Percentiles rank a stretch among this genome's conserved stretches.
These are phyloP conservation scores for Parnassius mnemosyne DNA, from an alignment of 2,888 invertebrate species.

Conservation along the genomic window DNA sequence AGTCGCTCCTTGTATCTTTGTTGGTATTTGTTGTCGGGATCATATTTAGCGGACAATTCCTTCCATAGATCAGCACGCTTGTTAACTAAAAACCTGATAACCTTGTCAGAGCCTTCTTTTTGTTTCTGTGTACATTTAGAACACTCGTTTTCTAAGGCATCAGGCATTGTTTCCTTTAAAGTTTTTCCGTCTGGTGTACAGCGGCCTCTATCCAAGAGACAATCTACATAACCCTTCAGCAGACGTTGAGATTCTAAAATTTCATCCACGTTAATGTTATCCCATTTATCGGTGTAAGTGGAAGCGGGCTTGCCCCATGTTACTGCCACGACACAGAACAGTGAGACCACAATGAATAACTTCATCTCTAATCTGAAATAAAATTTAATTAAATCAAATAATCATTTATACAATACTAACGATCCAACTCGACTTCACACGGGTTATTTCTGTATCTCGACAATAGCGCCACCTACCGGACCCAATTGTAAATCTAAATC, in stretches of 20 bases:
- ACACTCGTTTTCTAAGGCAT: conserved; percentile 86
- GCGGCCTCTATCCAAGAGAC: conserved; percentile 82
- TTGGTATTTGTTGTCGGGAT: conserved; percentile 84
- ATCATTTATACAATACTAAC: neutral
- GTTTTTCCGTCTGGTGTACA: conserved; percentile 86
- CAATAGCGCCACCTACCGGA: too few relatives aligned
- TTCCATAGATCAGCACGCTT: conserved; percentile 85
- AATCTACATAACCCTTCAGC: conserved; percentile 84
- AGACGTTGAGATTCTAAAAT: conserved; percentile 84
- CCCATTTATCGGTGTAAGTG: conserved; percentile 85
- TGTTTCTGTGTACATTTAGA: conserved; percentile 84
- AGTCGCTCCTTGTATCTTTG: conserved; percentile 81
- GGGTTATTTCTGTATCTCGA: too few relatives aligned
- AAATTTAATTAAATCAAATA: conserved; percentile 2
- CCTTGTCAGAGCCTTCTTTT: conserved; percentile 79
- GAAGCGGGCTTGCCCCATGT: conserved; percentile 60
- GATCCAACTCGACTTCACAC: too few relatives aligned
- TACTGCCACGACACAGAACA: conserved; percentile 57
- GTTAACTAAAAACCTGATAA: conserved; percentile 84
- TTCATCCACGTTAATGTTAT: conserved; percentile 84
- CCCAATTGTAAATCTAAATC: too few relatives aligned
- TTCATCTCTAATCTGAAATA: conserved; percentile 65
- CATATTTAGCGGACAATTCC: conserved; percentile 84
- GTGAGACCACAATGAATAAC: conserved; percentile 53
- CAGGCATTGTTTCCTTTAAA: conserved; percentile 82